These are phyloP conservation scores for Sebastes steindachneri DNA, from an alignment of 2,797 vertebrate genomes.

Conservation along the genomic window DNA sequence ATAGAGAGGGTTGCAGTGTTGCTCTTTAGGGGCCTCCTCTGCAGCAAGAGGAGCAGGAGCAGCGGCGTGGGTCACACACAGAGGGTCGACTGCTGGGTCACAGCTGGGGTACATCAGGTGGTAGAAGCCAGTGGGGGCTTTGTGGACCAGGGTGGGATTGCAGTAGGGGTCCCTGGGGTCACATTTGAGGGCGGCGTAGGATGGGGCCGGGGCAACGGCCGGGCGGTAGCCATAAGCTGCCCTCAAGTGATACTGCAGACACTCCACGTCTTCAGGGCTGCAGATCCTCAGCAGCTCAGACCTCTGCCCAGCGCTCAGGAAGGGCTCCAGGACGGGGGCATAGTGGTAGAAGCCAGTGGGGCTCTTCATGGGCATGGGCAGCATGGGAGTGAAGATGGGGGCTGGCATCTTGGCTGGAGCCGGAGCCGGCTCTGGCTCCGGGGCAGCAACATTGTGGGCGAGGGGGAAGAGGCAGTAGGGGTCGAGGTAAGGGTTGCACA, in stretches of 20 bases:
- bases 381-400: conserved; percentile 73
- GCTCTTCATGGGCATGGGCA: conserved; percentile 71
- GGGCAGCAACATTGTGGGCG: conserved; percentile 31
- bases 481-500: conserved; percentile 85
- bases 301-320: conserved; percentile 76
- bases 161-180: conserved; percentile 84
- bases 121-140: conserved; percentile 76
- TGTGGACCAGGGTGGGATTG: conserved; percentile 71
- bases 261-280: conserved; percentile 81
- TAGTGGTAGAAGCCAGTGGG: conserved; percentile 77
- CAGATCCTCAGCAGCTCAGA: conserved; percentile 84
- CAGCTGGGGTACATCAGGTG: conserved; percentile 78
- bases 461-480: conserved; percentile 81
- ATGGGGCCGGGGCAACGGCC: conserved; percentile 65
- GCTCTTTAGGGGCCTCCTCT: conserved; percentile 64
- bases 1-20: conserved; percentile 84
- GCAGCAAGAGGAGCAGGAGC: conserved; percentile 63
- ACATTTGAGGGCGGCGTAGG: conserved; percentile 79
- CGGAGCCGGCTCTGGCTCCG: conserved; percentile 48
- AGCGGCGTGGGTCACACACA: conserved; percentile 63
- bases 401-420: conserved; percentile 60
- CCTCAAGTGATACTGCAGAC: conserved; percentile 86
- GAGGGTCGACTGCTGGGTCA: conserved; percentile 81
- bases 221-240: conserved; percentile 83
- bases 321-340: conserved; percentile 77